Percentiles rank a stretch among this genome's conserved stretches.
Evolutionary conservation across 1,140 invertebrate genomes (phyloP).

Genomic region (Papilio polytes): DNA sequence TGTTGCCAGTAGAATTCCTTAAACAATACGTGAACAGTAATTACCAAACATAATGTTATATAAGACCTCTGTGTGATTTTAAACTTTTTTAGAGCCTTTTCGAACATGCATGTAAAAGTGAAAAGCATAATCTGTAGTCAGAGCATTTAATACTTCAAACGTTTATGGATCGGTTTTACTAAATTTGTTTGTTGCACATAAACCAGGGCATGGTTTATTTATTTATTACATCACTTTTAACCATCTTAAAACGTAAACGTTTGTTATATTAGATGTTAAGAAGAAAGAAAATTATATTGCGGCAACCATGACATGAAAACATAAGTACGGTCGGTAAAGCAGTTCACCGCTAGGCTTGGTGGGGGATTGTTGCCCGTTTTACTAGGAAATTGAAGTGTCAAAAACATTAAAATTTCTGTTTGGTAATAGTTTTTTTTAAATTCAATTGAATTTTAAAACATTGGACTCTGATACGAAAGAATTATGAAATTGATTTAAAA

Average conservation of each 20-base stretch:
- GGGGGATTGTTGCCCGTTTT: constrained; percentile 13
- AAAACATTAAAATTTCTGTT: constrained; percentile 20
- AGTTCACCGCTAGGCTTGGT: constrained; percentile 18
- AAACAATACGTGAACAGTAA: background rate
- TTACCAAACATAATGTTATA: background rate
- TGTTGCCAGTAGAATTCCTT: background rate
- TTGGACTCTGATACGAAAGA: too few relatives aligned
- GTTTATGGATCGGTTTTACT: too few relatives aligned
- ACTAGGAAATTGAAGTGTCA: background rate
- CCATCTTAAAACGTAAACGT: background rate
- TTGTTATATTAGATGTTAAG: background rate
- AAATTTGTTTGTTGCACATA: background rate
- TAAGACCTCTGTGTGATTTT: background rate
- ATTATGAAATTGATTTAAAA: too few relatives aligned
- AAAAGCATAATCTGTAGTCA: too few relatives aligned
- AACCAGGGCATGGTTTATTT: background rate
- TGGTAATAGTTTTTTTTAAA: constrained; percentile 2
- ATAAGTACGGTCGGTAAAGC: constrained; percentile 12
- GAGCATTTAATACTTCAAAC: too few relatives aligned
- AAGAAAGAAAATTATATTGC: background rate
- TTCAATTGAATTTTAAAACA: too few relatives aligned
- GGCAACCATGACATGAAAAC: constrained; percentile 8
- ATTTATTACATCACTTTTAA: background rate
- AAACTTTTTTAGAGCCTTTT: background rate
- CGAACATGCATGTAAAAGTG: background rate